phyloP scores from a whole-genome alignment of 2,113 vertebrate genomes.

The Telmatochromis brachygnathus region DNA sequence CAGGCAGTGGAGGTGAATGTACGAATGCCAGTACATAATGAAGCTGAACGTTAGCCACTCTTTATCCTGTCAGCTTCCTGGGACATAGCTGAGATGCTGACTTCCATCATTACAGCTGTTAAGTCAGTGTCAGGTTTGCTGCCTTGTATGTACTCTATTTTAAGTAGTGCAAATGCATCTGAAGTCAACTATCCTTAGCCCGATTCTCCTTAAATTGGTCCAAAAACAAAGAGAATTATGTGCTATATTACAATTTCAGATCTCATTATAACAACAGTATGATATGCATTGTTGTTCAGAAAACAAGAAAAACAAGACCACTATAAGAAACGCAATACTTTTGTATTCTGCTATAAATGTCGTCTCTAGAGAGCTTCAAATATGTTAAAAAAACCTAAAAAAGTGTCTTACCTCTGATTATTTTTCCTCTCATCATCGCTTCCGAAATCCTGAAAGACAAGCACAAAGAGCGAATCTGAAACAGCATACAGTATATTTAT shows the following conservation, averaged over 20 bases:
- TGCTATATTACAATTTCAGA: background rate
- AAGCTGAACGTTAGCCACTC: background rate
- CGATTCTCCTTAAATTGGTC: background rate
- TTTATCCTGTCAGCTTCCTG: background rate
- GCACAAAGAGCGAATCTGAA: background rate
- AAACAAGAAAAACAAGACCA: background rate
- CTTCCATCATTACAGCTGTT: background rate
- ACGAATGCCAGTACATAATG: background rate
- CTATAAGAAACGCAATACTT: background rate
- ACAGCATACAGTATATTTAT: background rate
- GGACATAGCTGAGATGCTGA: background rate
- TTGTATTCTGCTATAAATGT: background rate
- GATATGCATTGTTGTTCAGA: background rate
- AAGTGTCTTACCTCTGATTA: constrained; percentile 82
- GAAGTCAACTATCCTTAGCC: background rate
- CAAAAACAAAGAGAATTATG: background rate
- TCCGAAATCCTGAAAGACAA: constrained; percentile 80
- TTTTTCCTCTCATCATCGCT: constrained; percentile 88
- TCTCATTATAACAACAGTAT: background rate
- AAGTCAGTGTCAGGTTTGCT: background rate
- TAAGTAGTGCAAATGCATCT: background rate
- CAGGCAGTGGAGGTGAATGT: background rate
- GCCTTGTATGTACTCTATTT: background rate
- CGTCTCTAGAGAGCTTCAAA: background rate
- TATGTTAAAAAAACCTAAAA: background rate